Evolutionary conservation across 2,113 vertebrate species (phyloP).

Genomic region (Alaudala cheleensis): DNA sequence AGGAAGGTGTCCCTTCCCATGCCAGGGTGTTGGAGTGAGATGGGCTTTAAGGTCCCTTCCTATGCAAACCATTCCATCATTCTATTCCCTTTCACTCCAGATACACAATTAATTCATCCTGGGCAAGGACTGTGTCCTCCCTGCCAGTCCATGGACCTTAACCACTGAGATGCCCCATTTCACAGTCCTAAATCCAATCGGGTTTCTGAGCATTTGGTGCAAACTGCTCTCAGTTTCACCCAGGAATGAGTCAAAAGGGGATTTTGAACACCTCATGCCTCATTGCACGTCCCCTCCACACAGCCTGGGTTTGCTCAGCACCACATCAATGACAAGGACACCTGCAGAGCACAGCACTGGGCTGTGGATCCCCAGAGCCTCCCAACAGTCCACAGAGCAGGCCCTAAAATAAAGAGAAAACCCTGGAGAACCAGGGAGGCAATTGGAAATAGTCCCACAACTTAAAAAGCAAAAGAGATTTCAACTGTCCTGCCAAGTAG

Average conservation of each 20-base stretch:
- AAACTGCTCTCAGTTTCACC: neutral
- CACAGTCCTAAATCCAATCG: neutral
- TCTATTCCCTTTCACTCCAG: neutral
- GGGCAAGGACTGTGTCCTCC: neutral
- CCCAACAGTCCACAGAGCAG: neutral
- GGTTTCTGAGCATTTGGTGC: neutral
- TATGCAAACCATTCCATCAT: neutral
- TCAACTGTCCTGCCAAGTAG: neutral
- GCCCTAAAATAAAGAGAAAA: neutral
- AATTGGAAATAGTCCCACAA: neutral
- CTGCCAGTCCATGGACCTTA: neutral
- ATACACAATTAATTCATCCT: neutral
- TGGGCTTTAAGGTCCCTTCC: neutral
- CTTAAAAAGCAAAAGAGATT: neutral
- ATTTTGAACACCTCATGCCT: neutral
- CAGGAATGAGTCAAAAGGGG: neutral
- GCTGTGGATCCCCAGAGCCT: neutral
- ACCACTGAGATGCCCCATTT: neutral
- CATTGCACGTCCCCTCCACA: neutral
- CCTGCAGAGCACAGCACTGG: neutral
- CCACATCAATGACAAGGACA: neutral
- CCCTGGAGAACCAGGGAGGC: neutral
- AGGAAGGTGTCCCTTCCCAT: neutral
- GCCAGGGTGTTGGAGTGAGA: neutral
- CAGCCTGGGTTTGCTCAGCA: neutral